Conservation (phyloP, 1,140 invertebrate genomes). For the Cydia splendana region DNA sequence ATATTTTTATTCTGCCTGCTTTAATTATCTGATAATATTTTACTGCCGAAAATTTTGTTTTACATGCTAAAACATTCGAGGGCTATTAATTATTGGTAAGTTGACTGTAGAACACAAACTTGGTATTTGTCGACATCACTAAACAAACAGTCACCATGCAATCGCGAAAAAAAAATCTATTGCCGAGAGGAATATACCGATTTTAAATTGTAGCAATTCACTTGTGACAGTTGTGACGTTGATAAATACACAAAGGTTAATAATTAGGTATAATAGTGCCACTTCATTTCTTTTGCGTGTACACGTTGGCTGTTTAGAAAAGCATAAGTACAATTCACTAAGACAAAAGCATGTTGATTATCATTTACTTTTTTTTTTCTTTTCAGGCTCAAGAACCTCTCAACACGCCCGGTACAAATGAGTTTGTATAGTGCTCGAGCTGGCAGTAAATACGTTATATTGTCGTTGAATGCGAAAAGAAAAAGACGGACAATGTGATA, state of each 20-base stretch:
- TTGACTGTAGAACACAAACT: constrained; percentile 47
- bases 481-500: constrained; percentile 76
- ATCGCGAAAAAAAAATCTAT: no score
- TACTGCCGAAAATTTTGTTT: constrained; percentile 73
- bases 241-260: background rate
- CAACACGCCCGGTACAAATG: constrained; percentile 85
- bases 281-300: constrained; percentile 25
- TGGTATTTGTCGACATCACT: constrained; percentile 21
- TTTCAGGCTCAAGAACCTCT: constrained; percentile 87
- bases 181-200: no score
- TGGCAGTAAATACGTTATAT: constrained; percentile 73
- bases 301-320: constrained; percentile 28
- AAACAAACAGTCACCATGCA: background rate
- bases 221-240: constrained; percentile 5
- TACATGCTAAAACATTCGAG: constrained; percentile 77
- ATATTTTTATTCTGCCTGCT: constrained; percentile 57
- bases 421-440: constrained; percentile 82
- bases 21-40: constrained; percentile 54
- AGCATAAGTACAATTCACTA: background rate
- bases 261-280: constrained; percentile 35
- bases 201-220: background rate
- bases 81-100: constrained; percentile 75
- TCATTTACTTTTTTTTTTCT: constrained; percentile 52
- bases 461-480: constrained; percentile 76
- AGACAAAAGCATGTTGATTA: background rate